Base-by-base conservation (phyloP, 2,888 invertebrate species). In the Eulithis testata region DNA sequence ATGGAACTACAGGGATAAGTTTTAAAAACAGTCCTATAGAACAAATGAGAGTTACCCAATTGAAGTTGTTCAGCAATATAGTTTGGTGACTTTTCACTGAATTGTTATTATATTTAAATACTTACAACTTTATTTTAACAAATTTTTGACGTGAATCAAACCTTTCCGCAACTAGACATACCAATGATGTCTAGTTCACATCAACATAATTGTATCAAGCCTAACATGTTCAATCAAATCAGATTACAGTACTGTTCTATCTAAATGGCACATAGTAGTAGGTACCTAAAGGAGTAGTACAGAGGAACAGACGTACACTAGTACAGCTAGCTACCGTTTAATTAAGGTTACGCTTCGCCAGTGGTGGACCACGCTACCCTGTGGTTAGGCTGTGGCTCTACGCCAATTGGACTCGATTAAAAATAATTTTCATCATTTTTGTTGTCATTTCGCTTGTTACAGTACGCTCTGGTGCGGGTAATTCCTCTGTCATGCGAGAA, bases 361-460 rank as follows among this genome's bases (percentile, higher is more conserved):
- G 74, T 77, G 69, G 54, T 75, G 76, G 77, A 76, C 80, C 84
- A 70, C 85, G 80, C 88, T 87, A 88, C 76, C 74, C 79, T 72
- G 82, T 74, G 73, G 79, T 85, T 85, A 85, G 78, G 55, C 66
- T 66, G 63, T 60, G 59, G 62, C 76, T 76, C 81, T 79, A 86
- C 85, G 87, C 85, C 90, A 93, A 92, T 91, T 92, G 90, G 85
- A 79, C 73, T 80, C 87, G 90, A 92, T 92, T 92, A 91, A 91
- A 92, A 91, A 88, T 90, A 91, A 92, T 92, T 93, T 91, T 84
- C 91, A 90, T 84, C 90, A 90, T 90, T 89, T 90, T 89, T 87
- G 87, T 88, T 93, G 93, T 92, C 92, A 92, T 89, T 91, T 88
- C 84, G 84, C 83, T 84, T 63, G 84, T 92, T 92, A 92, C 77